Conservation (phyloP, 1,140 invertebrate species). For the Sarcophaga bullata region DNA sequence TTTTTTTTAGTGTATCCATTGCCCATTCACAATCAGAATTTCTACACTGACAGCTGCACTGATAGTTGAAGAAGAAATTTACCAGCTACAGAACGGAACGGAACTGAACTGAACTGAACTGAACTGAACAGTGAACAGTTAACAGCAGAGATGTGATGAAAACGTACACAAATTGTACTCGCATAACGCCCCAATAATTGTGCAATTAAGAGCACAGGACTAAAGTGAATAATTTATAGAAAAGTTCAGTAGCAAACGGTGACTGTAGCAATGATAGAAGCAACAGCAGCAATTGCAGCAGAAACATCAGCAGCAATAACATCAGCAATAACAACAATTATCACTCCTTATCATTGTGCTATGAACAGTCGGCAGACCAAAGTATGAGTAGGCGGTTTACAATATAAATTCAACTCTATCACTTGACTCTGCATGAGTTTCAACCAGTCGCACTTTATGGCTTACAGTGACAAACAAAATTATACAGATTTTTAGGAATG, state of each 20-base stretch:
- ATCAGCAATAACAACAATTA: neutral
- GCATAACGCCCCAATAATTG: conserved; percentile 20
- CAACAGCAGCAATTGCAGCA: neutral
- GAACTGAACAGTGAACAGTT: neutral
- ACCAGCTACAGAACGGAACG: neutral
- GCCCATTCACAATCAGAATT: neutral
- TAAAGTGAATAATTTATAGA: conserved; percentile 22
- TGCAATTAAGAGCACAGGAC: conserved; percentile 23
- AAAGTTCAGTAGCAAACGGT: neutral
- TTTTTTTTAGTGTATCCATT: neutral
- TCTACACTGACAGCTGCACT: neutral
- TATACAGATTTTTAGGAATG: no score
- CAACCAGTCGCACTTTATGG: no score
- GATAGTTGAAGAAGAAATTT: no score
- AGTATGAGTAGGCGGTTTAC: no score
- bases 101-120: neutral
- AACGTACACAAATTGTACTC: neutral
- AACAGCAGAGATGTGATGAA: neutral
- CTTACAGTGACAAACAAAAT: no score
- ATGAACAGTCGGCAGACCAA: neutral
- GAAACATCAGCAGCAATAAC: neutral
- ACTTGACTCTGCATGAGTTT: no score
- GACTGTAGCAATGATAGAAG: no score
- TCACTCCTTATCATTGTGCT: neutral
- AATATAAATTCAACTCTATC: no score